Percentiles rank a stretch among this genome's conserved stretches.
These are phyloP conservation scores for Tetraodon nigroviridis DNA, from an alignment of 2,113 vertebrate species.

Conservation along the genomic window DNA sequence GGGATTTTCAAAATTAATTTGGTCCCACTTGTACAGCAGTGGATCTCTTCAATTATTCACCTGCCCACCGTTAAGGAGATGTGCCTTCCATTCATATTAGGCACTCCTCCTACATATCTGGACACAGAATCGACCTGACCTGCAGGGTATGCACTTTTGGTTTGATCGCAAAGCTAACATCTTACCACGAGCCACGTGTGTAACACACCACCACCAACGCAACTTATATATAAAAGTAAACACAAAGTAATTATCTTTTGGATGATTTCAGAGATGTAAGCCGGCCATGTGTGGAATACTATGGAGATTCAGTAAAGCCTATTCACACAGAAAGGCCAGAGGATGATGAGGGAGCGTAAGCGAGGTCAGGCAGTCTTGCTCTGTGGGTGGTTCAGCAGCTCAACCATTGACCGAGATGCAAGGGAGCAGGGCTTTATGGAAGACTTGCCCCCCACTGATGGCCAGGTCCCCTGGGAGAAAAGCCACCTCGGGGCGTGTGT, in stretches of 20 bases:
- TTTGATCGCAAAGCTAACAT: background rate
- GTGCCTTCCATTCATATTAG: slow-evolving; percentile 41
- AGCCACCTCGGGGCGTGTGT: slow-evolving; percentile 37
- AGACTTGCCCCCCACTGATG: slow-evolving; percentile 33
- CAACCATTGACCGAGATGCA: slow-evolving; percentile 50
- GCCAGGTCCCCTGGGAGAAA: slow-evolving; percentile 26
- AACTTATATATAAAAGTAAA: background rate
- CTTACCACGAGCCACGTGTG: background rate
- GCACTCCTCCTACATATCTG: background rate
- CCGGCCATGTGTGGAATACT: slow-evolving; percentile 26
- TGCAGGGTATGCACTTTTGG: background rate
- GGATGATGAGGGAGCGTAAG: slow-evolving; percentile 44
- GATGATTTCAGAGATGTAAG: slow-evolving; percentile 25
- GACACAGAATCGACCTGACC: background rate
- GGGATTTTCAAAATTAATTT: slow-evolving; percentile 64
- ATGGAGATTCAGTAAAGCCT: slow-evolving; percentile 47
- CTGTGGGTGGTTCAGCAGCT: slow-evolving; percentile 64
- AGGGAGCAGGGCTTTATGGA: slow-evolving; percentile 18
- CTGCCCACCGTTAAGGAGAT: slow-evolving; percentile 53
- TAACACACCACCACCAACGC: background rate
- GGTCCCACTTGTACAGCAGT: slow-evolving; percentile 47
- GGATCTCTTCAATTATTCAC: slow-evolving; percentile 68
- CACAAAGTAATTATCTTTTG: slow-evolving; percentile 23
- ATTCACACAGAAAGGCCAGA: slow-evolving; percentile 61
- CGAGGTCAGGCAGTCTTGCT: slow-evolving; percentile 52